phyloP scores from a whole-genome alignment of 2,113 vertebrate species.

The Strix aluco region DNA sequence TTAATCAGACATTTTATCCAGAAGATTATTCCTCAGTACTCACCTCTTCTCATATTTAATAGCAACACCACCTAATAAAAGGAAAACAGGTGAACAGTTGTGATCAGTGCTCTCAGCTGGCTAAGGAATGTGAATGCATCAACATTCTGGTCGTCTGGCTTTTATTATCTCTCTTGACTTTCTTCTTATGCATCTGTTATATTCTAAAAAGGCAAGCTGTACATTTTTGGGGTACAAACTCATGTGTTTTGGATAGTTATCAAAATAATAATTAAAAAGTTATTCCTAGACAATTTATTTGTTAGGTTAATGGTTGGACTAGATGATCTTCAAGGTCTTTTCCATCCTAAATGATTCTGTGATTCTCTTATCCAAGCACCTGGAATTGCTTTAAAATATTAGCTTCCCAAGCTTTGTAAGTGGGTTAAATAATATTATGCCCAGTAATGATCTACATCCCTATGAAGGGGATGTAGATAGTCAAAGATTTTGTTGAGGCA shows the following conservation, averaged over 20 bases:
- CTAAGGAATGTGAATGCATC: not conserved
- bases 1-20: not conserved
- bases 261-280: not conserved
- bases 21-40: not conserved
- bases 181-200: not conserved
- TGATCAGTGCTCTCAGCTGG: not conserved
- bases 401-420: not conserved
- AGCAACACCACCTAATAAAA: not conserved
- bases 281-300: not conserved
- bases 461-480: not conserved
- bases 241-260: not conserved
- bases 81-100: not conserved
- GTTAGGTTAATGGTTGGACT: no score
- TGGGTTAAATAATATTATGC: not conserved
- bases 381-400: not conserved
- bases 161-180: not conserved
- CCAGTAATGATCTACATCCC: accelerated
- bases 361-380: not conserved
- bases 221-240: not conserved
- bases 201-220: not conserved
- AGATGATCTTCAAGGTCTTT: no score
- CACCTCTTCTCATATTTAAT: not conserved
- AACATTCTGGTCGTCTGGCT: not conserved
- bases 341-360: no score
- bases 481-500: not conserved